A percentile compares a stretch with the other conserved stretches of the same genome.
Evolutionary conservation across 2,113 vertebrate genomes (phyloP).

Genomic region (Bos taurus): DNA sequence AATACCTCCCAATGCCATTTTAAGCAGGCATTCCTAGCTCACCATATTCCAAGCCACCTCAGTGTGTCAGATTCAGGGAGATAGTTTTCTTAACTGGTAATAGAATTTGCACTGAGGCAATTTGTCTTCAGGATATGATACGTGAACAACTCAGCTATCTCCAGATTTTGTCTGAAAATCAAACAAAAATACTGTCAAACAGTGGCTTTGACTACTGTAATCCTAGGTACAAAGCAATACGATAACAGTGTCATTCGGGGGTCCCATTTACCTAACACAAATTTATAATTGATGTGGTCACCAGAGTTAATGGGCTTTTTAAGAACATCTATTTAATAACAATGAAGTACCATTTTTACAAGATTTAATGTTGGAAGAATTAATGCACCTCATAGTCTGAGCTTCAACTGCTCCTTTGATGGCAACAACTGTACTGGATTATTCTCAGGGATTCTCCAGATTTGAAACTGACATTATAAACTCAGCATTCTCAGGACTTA

Average conservation of each 20-base stretch:
- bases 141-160: conserved; percentile 28
- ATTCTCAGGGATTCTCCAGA: background rate
- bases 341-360: conserved; percentile 44
- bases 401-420: conserved; percentile 41
- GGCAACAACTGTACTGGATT: background rate
- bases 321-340: conserved; percentile 62
- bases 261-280: conserved; percentile 43
- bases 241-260: background rate
- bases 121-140: conserved; percentile 54
- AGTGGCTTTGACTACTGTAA: conserved; percentile 30
- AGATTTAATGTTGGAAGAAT: conserved; percentile 39
- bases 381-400: conserved; percentile 32
- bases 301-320: conserved; percentile 38
- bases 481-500: conserved; percentile 9
- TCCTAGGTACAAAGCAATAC: conserved; percentile 14
- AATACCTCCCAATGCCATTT: conserved; percentile 20
- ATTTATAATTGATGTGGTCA: conserved; percentile 36
- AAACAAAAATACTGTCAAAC: background rate
- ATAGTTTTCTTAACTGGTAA: conserved; percentile 60
- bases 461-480: conserved; percentile 41
- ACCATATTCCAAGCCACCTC: conserved; percentile 26
- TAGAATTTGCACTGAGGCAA: conserved; percentile 60
- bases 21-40: conserved; percentile 20
- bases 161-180: conserved; percentile 30
- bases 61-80: conserved; percentile 41